Evolutionary conservation across 2,113 vertebrate genomes (phyloP).

Genomic region (Psittacus erithacus): DNA sequence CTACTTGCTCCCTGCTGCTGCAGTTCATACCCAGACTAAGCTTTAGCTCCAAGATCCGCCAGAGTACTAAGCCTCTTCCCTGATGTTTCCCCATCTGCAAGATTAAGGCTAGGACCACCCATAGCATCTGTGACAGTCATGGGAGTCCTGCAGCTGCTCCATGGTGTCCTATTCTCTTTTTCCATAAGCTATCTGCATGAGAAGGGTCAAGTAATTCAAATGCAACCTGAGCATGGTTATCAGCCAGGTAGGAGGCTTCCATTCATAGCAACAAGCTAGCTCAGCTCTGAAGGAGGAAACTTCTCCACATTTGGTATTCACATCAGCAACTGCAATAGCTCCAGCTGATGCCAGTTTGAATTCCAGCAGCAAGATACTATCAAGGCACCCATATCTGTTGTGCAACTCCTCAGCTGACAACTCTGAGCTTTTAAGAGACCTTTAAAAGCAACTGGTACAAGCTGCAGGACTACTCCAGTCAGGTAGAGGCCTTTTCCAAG

Average conservation of each 20-base stretch:
- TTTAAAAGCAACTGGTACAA: background rate
- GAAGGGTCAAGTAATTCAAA: conserved; percentile 6
- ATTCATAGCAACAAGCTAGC: background rate
- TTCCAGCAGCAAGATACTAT: conserved; percentile 48
- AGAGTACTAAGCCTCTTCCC: background rate
- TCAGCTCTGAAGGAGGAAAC: background rate
- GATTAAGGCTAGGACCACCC: background rate
- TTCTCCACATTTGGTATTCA: conserved; percentile 40
- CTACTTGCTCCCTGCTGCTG: background rate
- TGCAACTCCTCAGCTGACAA: background rate
- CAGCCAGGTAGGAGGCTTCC: conserved; percentile 15
- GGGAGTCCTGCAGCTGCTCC: background rate
- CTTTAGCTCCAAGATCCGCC: background rate
- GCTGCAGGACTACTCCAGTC: background rate
- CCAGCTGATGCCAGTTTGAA: conserved; percentile 36
- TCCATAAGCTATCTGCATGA: background rate
- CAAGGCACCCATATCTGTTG: background rate
- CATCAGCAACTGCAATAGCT: conserved; percentile 24
- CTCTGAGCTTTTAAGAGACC: background rate
- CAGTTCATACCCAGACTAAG: background rate
- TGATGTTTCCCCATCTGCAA: background rate
- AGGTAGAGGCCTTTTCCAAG: background rate
- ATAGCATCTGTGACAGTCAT: background rate
- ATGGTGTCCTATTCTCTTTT: background rate
- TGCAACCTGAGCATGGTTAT: background rate